A percentile compares a stretch with the other conserved stretches of the same genome.
Conservation (phyloP, 2,113 vertebrate genomes). For the Arothron firmamentum region DNA sequence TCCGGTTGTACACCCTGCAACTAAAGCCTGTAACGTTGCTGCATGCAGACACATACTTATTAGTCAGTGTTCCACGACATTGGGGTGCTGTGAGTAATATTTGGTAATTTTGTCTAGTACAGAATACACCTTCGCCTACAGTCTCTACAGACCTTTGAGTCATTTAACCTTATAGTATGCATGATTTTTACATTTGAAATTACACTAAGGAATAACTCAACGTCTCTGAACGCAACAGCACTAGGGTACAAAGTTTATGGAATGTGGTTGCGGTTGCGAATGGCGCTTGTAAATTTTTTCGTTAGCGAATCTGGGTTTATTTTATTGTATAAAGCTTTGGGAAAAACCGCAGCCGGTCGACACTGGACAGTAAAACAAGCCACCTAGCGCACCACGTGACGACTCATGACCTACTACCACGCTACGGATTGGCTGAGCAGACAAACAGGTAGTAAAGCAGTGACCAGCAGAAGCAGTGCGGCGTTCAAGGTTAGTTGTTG, state of each 20-base stretch:
- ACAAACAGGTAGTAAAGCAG: background rate
- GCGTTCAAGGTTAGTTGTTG: too few relatives aligned
- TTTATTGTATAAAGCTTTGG: too few relatives aligned
- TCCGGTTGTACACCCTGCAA: slow-evolving; percentile 1
- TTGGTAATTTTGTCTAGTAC: background rate
- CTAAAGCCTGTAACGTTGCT: background rate
- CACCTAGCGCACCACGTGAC: slow-evolving; percentile 1
- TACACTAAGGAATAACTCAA: too few relatives aligned
- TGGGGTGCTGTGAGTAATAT: background rate
- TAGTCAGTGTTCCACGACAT: too few relatives aligned
- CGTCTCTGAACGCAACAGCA: too few relatives aligned
- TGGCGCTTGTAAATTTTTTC: too few relatives aligned
- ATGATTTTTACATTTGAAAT: background rate
- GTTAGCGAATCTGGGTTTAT: too few relatives aligned
- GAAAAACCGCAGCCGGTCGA: background rate
- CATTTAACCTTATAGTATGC: slow-evolving; percentile 6
- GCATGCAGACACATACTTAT: too few relatives aligned
- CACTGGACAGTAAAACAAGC: background rate
- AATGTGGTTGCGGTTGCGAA: too few relatives aligned
- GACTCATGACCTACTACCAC: background rate
- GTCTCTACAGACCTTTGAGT: slow-evolving; percentile 1
- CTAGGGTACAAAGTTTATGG: too few relatives aligned
- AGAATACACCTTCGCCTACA: background rate
- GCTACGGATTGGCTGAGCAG: slow-evolving; percentile 40
- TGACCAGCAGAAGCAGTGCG: background rate